Evolutionary conservation across 92 coral and sea anemone genomes (phyloP).

Genomic region (Zoanthus solanderi): DNA sequence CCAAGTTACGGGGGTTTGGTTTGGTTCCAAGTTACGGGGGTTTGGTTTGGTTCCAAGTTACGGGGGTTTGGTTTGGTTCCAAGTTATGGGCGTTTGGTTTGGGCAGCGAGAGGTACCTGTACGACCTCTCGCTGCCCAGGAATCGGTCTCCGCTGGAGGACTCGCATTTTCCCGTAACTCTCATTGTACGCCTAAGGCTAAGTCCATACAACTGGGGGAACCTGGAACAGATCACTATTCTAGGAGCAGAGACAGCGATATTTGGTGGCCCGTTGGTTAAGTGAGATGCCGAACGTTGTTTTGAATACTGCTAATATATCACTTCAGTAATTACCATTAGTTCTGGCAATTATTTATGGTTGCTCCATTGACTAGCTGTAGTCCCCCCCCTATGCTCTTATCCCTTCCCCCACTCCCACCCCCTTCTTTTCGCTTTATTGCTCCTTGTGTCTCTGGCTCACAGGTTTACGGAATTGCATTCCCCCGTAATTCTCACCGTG

Average conservation of each 20-base stretch:
- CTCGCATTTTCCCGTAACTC: not conserved
- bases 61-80: not conserved
- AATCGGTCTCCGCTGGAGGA: not conserved
- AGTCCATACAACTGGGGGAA: not conserved
- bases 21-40: not conserved
- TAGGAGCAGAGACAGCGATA: not conserved
- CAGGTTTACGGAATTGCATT: too few relatives aligned
- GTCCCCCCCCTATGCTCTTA: not conserved
- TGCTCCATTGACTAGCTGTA: not conserved
- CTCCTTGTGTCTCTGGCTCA: too few relatives aligned
- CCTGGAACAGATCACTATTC: not conserved
- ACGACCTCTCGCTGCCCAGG: not conserved
- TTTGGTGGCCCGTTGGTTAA: slow-evolving; percentile 14
- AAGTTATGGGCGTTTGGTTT: too few relatives aligned
- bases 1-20: too few relatives aligned
- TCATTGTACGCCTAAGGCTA: not conserved
- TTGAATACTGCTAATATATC: not conserved
- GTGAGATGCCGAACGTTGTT: not conserved
- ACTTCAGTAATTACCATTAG: not conserved
- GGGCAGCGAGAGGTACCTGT: not conserved
- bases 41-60: not conserved
- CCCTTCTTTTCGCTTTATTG: too few relatives aligned
- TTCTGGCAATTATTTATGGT: not conserved
- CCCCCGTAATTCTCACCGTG: too few relatives aligned
- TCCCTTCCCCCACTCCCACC: too few relatives aligned